Evolutionary conservation across 2,797 vertebrate genomes (phyloP).

Genomic region (Myiothlypis chrysogaster): DNA sequence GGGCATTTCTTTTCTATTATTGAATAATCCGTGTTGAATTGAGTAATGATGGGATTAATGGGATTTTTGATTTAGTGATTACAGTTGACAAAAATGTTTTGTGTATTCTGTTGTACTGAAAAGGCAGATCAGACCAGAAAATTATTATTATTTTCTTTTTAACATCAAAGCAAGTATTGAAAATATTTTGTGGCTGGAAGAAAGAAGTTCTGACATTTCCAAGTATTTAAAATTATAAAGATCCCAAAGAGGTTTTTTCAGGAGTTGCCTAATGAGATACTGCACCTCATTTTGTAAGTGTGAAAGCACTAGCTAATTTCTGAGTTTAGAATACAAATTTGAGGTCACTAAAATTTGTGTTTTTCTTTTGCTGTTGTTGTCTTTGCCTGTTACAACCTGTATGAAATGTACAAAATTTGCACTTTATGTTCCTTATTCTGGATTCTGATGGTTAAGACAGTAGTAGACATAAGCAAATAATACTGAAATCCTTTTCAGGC

Average conservation of each 20-base stretch:
- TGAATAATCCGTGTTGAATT: slow-evolving; percentile 24
- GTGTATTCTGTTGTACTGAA: background rate
- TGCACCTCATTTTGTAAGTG: background rate
- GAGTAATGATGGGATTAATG: slow-evolving; percentile 37
- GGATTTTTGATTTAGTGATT: slow-evolving; percentile 33
- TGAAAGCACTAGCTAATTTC: background rate
- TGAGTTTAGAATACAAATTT: background rate
- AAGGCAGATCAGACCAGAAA: background rate
- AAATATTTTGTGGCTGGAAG: background rate
- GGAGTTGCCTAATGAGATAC: background rate
- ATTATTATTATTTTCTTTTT: background rate
- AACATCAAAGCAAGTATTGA: background rate
- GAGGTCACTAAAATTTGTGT: background rate
- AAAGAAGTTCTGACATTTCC: background rate
- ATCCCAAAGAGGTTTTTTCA: background rate
- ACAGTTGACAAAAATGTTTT: slow-evolving; percentile 5
- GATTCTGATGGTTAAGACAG: background rate
- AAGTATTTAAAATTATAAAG: background rate
- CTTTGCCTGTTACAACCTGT: background rate
- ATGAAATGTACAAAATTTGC: background rate
- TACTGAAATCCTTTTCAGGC: background rate
- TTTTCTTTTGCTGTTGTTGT: background rate
- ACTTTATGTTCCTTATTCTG: background rate
- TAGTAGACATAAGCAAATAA: background rate
- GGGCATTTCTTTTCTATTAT: background rate